Base-by-base conservation (phyloP, 2,888 invertebrate species). In the Macaria liturata region DNA sequence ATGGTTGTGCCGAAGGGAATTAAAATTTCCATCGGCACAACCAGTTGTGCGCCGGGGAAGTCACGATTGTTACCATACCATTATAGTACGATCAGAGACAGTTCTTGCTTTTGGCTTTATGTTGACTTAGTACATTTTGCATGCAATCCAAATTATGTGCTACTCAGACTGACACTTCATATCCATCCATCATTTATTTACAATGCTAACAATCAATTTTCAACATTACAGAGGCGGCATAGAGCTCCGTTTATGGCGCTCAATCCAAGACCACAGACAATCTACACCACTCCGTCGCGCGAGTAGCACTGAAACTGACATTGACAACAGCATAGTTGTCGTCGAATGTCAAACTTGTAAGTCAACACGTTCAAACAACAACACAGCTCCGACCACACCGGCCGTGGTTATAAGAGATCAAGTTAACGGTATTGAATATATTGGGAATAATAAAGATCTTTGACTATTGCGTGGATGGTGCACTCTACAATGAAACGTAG, bases 221-320 rank as follows among this genome's bases (percentile, higher is more conserved):
- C 9, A 9, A 39, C 39, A 0, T 47, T 47, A 54, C 87, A 96
- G 96, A 78, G 95, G 96, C 53, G 98, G 98, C 44, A 93, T 96
- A 32, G 96, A 97, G 78, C 94, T 98, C 48, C 94, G 96, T 55
- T 90, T 98, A 63, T 98, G 98, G 98, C 94, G 95, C 62, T 95
- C 96, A 0, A 94, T 98, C 54, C 83, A 94, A 59, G 93, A 94
- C 46, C 93, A 94, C 74, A 91, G 95, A 0, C 82, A 81, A 57
- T 62, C 75, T 7, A 68, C 75, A 48, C 77, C 78, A 34, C 68
- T 86, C 3, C 83, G 88, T 0, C 81, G 91, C 20, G 75, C 86
- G 0, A 89, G 91, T 74, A 90, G 90, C 66, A 86, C 88, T 0
- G 91, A 91, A 44, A 88, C 90, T 0, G 91, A 91, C 67, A 85